Conservation (phyloP, 2,113 vertebrate genomes). For the Notothenia rossii region DNA sequence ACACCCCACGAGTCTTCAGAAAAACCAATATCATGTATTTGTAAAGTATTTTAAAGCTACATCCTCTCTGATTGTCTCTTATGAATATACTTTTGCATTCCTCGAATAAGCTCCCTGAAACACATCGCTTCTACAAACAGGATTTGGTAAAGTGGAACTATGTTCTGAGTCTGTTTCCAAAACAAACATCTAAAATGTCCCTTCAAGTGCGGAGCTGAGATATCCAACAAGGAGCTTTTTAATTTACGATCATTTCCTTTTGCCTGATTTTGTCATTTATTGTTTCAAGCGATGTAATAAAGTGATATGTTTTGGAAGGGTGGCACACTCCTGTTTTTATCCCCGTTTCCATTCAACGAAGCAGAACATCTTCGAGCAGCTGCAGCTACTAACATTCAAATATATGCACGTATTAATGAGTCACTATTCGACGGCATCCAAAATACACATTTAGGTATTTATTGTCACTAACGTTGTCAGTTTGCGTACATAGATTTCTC, state of each 20-base stretch:
- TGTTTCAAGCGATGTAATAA: slow-evolving; percentile 63
- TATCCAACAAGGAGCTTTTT: slow-evolving; percentile 25
- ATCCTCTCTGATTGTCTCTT: slow-evolving; percentile 29
- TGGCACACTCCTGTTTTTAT: slow-evolving; percentile 13
- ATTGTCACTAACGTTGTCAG: too few species aligned
- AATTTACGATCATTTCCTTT: slow-evolving; percentile 29
- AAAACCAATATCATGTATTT: slow-evolving; percentile 12
- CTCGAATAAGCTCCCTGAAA: slow-evolving; percentile 38
- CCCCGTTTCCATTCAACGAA: background rate
- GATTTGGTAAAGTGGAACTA: slow-evolving; percentile 11
- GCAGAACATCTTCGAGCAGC: background rate
- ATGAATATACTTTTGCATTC: slow-evolving; percentile 33
- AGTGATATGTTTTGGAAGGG: slow-evolving; percentile 60
- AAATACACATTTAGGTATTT: too few species aligned
- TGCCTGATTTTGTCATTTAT: slow-evolving; percentile 25
- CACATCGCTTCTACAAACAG: background rate
- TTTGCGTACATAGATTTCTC: too few species aligned
- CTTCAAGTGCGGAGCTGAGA: background rate
- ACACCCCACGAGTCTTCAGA: slow-evolving; percentile 24
- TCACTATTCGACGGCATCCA: too few species aligned
- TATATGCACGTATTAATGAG: background rate
- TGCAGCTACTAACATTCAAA: background rate
- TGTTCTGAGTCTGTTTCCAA: background rate
- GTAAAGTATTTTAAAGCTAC: slow-evolving; percentile 23
- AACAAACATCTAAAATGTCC: background rate